A percentile compares a stretch with the other conserved stretches of the same genome.
Evolutionary conservation across 2,888 invertebrate genomes (phyloP).

Genomic region (Oscheius sp.): DNA sequence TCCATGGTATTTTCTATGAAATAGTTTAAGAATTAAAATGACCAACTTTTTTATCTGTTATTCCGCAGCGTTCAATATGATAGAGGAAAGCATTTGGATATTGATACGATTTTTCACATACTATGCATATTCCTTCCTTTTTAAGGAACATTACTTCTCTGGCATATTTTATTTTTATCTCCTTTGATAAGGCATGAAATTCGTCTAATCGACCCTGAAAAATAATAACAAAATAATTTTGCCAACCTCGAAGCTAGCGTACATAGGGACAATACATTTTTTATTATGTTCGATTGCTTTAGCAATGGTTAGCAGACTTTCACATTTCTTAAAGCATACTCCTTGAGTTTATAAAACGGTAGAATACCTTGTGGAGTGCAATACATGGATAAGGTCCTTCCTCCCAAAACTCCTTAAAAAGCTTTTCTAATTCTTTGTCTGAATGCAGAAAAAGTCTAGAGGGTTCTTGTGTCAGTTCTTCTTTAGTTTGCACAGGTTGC

Average conservation of each 20-base stretch:
- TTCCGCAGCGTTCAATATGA: slow-evolving; percentile 20
- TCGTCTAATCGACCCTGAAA: not conserved
- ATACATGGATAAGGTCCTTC: slow-evolving; percentile 23
- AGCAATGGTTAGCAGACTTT: not conserved
- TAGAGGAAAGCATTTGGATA: slow-evolving; percentile 13
- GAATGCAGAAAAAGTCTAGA: too few relatives aligned
- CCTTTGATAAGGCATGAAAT: not conserved
- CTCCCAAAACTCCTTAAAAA: slow-evolving; percentile 1
- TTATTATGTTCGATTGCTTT: slow-evolving; percentile 15
- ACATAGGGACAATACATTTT: slow-evolving; percentile 20
- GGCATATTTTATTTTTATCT: not conserved
- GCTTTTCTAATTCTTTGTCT: not conserved
- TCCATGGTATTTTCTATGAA: slow-evolving; percentile 23
- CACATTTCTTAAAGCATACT: slow-evolving; percentile 6
- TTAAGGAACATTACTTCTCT: not conserved
- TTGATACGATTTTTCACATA: not conserved
- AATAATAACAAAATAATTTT: not conserved
- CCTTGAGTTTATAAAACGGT: not conserved
- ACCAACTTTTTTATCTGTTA: slow-evolving; percentile 4
- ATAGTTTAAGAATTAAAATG: not conserved
- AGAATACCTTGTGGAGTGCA: not conserved
- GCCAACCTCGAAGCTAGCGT: slow-evolving; percentile 2
- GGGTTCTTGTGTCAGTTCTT: too few relatives aligned
- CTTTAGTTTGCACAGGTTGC: too few relatives aligned
- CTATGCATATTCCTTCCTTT: not conserved